Evolutionary conservation across 2,113 vertebrate genomes (phyloP).

Genomic region (Pseudopodoces humilis): DNA sequence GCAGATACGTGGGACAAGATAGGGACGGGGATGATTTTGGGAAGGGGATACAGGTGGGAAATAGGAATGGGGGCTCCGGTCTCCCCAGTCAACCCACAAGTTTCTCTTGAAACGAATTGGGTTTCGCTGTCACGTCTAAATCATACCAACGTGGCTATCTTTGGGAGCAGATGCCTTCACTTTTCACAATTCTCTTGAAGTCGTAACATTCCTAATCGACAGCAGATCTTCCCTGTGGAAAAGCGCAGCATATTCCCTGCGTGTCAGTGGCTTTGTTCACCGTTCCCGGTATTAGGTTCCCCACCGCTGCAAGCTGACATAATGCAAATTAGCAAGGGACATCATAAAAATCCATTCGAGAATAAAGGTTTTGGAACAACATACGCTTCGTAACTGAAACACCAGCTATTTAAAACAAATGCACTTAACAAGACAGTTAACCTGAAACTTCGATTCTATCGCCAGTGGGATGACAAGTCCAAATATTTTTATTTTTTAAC

Average conservation of each 20-base stretch:
- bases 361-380: constrained; percentile 32
- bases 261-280: constrained; percentile 23
- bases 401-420: constrained; percentile 9
- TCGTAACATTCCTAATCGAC: constrained; percentile 43
- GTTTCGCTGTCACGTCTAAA: not conserved
- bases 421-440: constrained; percentile 12
- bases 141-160: not conserved
- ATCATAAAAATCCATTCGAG: constrained; percentile 7
- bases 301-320: constrained; percentile 20
- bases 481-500: constrained; percentile 29
- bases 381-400: not conserved
- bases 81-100: not conserved
- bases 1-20: not conserved
- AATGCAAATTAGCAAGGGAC: constrained; percentile 39
- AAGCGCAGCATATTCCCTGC: constrained; percentile 3
- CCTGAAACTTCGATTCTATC: constrained; percentile 27
- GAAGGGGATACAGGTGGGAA: not conserved
- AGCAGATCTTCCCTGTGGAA: constrained; percentile 40
- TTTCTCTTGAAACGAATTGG: not conserved
- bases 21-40: not conserved
- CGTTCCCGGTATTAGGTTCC: constrained; percentile 12
- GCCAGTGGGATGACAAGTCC: constrained; percentile 1
- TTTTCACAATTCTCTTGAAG: constrained; percentile 43
- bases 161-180: constrained; percentile 22
- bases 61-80: not conserved